These are phyloP conservation scores for Tipula confusa DNA, from an alignment of 2,888 invertebrate genomes.

Conservation along the genomic window DNA sequence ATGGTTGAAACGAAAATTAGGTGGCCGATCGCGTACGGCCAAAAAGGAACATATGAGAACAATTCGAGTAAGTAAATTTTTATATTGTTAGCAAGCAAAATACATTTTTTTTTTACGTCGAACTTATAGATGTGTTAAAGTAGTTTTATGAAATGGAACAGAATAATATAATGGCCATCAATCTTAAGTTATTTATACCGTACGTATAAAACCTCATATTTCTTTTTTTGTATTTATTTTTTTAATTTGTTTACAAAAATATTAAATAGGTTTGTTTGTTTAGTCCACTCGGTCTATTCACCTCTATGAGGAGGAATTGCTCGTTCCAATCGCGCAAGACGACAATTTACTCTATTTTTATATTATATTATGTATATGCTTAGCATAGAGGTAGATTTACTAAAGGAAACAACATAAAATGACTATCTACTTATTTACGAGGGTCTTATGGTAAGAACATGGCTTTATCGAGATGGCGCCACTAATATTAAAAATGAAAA, in stretches of 20 bases:
- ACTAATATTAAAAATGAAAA: too few species aligned
- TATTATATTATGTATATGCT: not conserved
- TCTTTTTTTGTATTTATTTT: not conserved
- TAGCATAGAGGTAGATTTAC: not conserved
- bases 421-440: too few species aligned
- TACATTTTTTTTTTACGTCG: not conserved
- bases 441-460: too few species aligned
- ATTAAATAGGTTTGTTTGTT: not conserved
- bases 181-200: too few species aligned
- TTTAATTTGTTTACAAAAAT: not conserved
- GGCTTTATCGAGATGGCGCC: too few species aligned
- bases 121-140: not conserved
- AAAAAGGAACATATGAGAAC: conserved; percentile 89
- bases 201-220: not conserved
- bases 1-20: conserved; percentile 82
- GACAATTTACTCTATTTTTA: too few species aligned
- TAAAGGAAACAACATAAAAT: not conserved
- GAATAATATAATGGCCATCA: not conserved
- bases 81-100: not conserved
- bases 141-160: not conserved
- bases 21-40: conserved; percentile 78
- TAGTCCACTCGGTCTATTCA: not conserved
- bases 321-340: not conserved
- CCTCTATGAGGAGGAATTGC: not conserved
- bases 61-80: conserved; percentile 62